Conservation (phyloP, 1,140 invertebrate genomes). For the Dreissena polymorpha region DNA sequence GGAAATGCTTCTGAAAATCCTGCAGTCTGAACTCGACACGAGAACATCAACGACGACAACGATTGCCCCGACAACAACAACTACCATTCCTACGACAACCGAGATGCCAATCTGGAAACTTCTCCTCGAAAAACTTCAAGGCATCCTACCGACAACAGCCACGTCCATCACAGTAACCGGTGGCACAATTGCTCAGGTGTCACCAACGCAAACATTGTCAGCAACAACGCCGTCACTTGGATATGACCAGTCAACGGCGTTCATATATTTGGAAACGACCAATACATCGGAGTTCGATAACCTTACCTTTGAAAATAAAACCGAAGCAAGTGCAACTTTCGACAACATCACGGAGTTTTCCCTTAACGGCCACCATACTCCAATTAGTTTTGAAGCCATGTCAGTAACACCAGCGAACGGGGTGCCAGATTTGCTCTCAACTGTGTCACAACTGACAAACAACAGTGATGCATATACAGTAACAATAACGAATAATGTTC, state of each 20-base stretch:
- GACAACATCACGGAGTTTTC: too few species aligned
- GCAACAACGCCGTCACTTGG: not conserved
- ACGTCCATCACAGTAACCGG: not conserved
- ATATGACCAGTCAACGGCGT: not conserved
- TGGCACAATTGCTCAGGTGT: not conserved
- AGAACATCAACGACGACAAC: not conserved
- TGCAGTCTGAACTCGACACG: not conserved
- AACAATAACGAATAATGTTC: not conserved
- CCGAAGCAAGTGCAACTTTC: too few species aligned
- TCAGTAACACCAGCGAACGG: too few species aligned
- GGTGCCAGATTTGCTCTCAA: too few species aligned
- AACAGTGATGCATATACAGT: too few species aligned
- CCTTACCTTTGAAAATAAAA: too few species aligned
- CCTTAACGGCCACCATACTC: too few species aligned
- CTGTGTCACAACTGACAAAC: too few species aligned
- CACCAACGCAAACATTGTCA: not conserved
- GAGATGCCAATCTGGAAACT: conserved; percentile 46
- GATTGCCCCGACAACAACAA: conserved; percentile 4
- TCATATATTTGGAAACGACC: too few species aligned
- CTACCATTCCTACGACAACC: not conserved
- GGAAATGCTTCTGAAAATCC: not conserved
- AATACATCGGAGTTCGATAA: too few species aligned
- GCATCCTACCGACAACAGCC: not conserved
- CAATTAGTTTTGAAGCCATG: too few species aligned
- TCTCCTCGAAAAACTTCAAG: conserved; percentile 11